Conservation (phyloP, 2,113 vertebrate genomes). For the Syngnathoides biaculeatus region DNA sequence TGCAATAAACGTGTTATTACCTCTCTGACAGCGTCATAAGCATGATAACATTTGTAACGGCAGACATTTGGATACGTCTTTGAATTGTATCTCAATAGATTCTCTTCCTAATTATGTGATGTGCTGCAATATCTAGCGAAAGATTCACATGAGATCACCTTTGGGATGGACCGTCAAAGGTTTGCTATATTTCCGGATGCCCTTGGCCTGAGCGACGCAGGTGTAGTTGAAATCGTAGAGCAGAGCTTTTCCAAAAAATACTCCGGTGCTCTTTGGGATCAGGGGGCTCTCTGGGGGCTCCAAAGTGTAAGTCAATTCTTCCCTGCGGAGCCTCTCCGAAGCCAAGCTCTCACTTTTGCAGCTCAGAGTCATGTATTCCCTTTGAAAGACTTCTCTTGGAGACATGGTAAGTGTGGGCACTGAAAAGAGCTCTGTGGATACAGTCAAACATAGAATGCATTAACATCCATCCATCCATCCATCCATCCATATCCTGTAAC, state of each 20-base stretch:
- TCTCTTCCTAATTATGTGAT: not conserved
- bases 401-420: slow-evolving; percentile 55
- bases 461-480: not conserved
- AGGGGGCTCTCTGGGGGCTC: not conserved
- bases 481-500: not conserved
- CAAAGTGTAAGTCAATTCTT: slow-evolving; percentile 59
- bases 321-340: slow-evolving; percentile 30
- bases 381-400: slow-evolving; percentile 58
- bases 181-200: slow-evolving; percentile 56
- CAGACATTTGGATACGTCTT: not conserved
- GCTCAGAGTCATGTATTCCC: slow-evolving; percentile 40
- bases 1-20: too few species aligned
- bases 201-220: slow-evolving; percentile 57
- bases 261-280: not conserved
- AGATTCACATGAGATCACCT: slow-evolving; percentile 48
- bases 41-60: not conserved
- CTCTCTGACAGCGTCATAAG: too few species aligned
- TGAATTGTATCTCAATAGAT: not conserved
- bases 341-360: slow-evolving; percentile 47
- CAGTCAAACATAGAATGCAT: not conserved
- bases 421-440: slow-evolving; percentile 71
- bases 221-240: slow-evolving; percentile 53
- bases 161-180: slow-evolving; percentile 49
- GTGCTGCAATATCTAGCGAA: not conserved
- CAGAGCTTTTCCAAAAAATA: slow-evolving; percentile 19